Evolutionary conservation across 2,113 vertebrate species (phyloP), one percentile per base, ranked within the genome.

Genomic region (Takifugu bimaculatus): DNA sequence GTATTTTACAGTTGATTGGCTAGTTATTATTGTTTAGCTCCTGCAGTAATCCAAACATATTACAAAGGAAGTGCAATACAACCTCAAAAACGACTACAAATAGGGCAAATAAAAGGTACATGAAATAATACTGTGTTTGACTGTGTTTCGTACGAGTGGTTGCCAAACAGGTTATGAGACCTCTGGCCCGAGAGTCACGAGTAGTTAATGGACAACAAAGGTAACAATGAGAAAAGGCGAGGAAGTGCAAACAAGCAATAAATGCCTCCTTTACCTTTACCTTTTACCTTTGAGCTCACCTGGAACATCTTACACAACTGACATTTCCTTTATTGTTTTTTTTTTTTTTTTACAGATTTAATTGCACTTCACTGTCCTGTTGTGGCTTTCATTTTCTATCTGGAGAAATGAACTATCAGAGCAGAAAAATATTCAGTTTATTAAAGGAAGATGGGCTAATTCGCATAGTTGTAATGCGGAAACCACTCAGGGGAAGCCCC

Each of bases 261-360:
- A 73, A 75, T 20, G 29, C 3, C 11, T 13, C 20, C 20, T 5
- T 53, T 20, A 80, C 20, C 20, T 5, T 53, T 20, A 80, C 3
- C 11, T 13, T 5, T 53, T 20, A 80, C 64, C 77, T 77, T 80
- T 79, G 77, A 74, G 5, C 65, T 66, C 61, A 58, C 27, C 11
- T 66, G 15, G 26, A 48, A 6, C 28, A 53, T 25, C 26, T 84
- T 75, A 63, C 48, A 50, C 49, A 83, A 76, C 48, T 3, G 50
- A 2, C 5, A 15, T 68, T 57, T 57, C 20, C 20, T 20, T 20
- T 20, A 20, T 20, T 20, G 20, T 20, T 20, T 20, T 20, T 20
- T 20, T 20, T 20, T 20, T 20, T 39, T 10, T 39, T 39, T 39
- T 39, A 39, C 7, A 10, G 35, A 39, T 39, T 39, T 39, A 39